Base-by-base conservation (phyloP, 1,140 invertebrate species). In the Trinorchestia longiramus region DNA sequence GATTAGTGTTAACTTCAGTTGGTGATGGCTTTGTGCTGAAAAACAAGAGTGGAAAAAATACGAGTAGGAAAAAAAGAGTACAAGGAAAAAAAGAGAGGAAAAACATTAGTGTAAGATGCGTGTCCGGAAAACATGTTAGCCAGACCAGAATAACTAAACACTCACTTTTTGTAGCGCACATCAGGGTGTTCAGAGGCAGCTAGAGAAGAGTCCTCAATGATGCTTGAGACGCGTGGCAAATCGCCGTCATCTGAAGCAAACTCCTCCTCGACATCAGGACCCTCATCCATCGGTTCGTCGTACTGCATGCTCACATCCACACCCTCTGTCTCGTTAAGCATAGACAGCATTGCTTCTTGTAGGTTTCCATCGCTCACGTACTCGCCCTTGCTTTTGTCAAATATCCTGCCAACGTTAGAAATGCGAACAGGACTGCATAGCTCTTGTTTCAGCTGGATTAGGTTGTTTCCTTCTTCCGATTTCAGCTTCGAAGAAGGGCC, bases 311-410 rank as follows among this genome's bases (percentile, higher is more conserved):
- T 91, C 41, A 91, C 88, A 43, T 43, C 41, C 41, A 91, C 41
- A 41, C 62, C 88, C 41, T 91, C 88, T 43, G 92, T 19, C 40
- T 45, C 92, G 40, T 94, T 45, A 40, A 94, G 44, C 41, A 43
- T 44, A 47, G 92, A 94, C 40, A 94, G 40, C 92, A 94, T 94
- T 42, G 92, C 92, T 94, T 94, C 92, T 47, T 94, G 92, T 17
- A 94, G 92, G 15, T 47, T 45, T 40, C 41, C 43, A 45, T 94
- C 92, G n/a, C 3, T 17, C 43, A 90, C 88, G 88, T 90, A 90
- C 88, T 90, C 88, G 41, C 88, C 88, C 28, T 90, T 90, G 41
- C 88, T 41, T 42, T 90, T 90, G 28, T 90, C 88, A 90, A 90
- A 90, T 42, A 90, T 90, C 28, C 88, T 90, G 0, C 88, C 88